Conservation (phyloP, 2,113 vertebrate genomes). For the Ancistrus triradiatus region DNA sequence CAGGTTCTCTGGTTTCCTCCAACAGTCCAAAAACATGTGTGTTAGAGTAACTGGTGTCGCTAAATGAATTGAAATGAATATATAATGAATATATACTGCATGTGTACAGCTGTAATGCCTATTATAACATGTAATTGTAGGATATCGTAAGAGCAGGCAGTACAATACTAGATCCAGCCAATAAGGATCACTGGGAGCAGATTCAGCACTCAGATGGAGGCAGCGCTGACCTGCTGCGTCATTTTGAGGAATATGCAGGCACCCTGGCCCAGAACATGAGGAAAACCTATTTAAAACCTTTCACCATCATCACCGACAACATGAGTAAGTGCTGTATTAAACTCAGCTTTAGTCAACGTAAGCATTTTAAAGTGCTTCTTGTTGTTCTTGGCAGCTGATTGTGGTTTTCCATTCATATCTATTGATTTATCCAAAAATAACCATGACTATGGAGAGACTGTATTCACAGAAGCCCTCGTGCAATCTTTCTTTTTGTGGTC, state of each 20-base stretch:
- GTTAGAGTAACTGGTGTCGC: no score
- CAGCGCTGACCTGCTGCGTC: constrained; percentile 65
- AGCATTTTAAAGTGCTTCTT: neutral
- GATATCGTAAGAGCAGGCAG: constrained; percentile 74
- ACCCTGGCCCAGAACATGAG: constrained; percentile 75
- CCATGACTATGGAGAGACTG: neutral
- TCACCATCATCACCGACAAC: constrained; percentile 76
- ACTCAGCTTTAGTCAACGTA: neutral
- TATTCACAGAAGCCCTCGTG: neutral
- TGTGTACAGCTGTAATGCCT: neutral
- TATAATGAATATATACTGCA: no score
- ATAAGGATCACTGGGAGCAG: constrained; percentile 77
- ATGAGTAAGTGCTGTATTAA: constrained; percentile 74
- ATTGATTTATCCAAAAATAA: constrained; percentile 11
- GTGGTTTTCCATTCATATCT: neutral
- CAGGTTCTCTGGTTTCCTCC: no score
- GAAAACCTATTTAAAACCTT: constrained; percentile 81
- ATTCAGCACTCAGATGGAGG: constrained; percentile 77
- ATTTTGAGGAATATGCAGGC: constrained; percentile 76
- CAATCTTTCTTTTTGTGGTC: neutral
- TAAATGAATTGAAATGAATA: no score
- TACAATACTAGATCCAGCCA: constrained; percentile 70
- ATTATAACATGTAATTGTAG: constrained; percentile 52
- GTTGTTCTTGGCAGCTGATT: neutral
- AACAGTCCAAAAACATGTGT: no score